phyloP scores from a whole-genome alignment of 1,140 invertebrate genomes.

The Musca vetustissima region DNA sequence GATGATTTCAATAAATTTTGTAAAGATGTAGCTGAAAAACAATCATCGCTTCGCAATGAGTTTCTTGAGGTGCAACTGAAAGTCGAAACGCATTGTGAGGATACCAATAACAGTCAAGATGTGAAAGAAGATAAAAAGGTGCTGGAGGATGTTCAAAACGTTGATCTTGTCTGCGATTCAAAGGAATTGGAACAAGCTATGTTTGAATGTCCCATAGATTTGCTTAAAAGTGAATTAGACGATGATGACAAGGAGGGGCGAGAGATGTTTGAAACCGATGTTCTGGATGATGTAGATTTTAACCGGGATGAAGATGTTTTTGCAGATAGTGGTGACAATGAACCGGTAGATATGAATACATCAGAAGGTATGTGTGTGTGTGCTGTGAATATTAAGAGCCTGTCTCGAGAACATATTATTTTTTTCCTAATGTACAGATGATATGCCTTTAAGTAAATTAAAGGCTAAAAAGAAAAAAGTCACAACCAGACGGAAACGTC shows the following conservation, averaged over 20 bases:
- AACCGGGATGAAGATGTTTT: background rate
- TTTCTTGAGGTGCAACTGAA: constrained; percentile 47
- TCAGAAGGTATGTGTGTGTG: background rate
- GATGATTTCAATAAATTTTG: constrained; percentile 48
- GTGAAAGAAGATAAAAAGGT: background rate
- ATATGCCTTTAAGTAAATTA: constrained; percentile 5
- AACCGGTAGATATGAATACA: constrained; percentile 1
- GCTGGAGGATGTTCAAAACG: background rate
- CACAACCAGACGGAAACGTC: background rate
- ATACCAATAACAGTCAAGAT: background rate
- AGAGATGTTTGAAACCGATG: background rate
- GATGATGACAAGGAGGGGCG: constrained; percentile 7
- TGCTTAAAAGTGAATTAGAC: background rate
- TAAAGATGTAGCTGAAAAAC: constrained; percentile 46
- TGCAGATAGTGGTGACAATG: background rate
- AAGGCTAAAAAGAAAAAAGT: background rate
- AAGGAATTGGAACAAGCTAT: background rate
- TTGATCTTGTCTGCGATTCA: background rate
- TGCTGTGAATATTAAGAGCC: too few relatives aligned
- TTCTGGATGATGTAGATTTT: background rate
- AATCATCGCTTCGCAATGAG: constrained; percentile 43
- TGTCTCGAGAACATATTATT: too few relatives aligned
- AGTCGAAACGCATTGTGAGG: constrained; percentile 8
- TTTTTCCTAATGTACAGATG: background rate
- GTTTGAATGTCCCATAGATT: background rate